phyloP scores from a whole-genome alignment of 2,888 invertebrate species.

The Julus scanicus region DNA sequence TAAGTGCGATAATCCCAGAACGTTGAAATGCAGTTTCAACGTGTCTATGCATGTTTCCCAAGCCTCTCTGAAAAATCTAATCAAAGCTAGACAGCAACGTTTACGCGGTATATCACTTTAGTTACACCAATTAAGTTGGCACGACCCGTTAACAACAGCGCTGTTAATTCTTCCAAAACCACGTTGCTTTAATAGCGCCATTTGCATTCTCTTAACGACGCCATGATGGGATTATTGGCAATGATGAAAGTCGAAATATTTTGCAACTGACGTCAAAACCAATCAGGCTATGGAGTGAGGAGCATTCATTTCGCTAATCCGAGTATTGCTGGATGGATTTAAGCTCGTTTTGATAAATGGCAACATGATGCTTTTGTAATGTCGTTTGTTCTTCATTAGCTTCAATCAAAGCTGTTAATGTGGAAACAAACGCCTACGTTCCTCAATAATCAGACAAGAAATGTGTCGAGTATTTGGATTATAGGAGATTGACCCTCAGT shows the following conservation, averaged over 20 bases:
- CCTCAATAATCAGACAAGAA: background rate
- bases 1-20: background rate
- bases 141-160: background rate
- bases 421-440: background rate
- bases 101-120: background rate
- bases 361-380: background rate
- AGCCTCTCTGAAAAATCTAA: background rate
- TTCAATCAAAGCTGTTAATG: background rate
- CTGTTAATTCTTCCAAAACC: constrained; percentile 3
- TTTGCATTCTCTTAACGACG: constrained; percentile 27
- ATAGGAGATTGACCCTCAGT: background rate
- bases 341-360: background rate
- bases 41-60: background rate
- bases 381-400: background rate
- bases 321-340: constrained; percentile 9
- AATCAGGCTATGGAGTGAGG: background rate
- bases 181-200: background rate
- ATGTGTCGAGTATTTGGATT: background rate
- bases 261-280: background rate
- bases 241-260: background rate
- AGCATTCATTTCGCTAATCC: background rate
- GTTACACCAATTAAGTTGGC: background rate
- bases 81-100: background rate
- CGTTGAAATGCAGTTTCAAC: background rate
- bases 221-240: background rate